Percentiles rank a stretch among this genome's conserved stretches.
phyloP scores from a whole-genome alignment of 2,888 invertebrate genomes.

The Ormyrus pomaceus region DNA sequence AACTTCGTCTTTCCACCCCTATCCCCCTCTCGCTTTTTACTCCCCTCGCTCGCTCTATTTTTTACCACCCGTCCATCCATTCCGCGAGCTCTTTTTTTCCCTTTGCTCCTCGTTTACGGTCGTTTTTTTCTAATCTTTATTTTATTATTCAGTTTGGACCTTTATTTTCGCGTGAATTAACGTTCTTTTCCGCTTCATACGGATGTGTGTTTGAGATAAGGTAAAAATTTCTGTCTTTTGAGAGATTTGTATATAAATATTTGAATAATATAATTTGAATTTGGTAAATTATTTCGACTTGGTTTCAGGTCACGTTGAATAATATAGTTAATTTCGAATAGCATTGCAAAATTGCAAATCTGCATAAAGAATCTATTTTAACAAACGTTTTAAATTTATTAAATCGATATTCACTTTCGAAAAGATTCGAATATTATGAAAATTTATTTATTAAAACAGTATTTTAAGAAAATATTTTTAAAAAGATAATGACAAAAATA shows the following conservation, averaged over 20 bases:
- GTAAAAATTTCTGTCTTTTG: no score
- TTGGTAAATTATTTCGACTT: no score
- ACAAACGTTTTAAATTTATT: not conserved
- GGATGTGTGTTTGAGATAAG: no score
- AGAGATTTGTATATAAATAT: no score
- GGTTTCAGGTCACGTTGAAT: no score
- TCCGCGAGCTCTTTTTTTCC: not conserved
- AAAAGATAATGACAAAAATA: not conserved
- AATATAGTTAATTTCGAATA: not conserved
- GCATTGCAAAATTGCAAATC: not conserved
- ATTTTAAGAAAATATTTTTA: not conserved
- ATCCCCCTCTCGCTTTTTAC: not conserved
- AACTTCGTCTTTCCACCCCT: constrained; percentile 38
- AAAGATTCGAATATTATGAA: not conserved
- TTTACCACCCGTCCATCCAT: constrained; percentile 38
- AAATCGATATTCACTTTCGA: not conserved
- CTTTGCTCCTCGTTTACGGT: no score
- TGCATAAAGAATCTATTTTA: no score
- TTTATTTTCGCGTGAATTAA: no score
- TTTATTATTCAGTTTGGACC: constrained; percentile 29
- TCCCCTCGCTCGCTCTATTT: constrained; percentile 36
- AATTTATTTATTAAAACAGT: not conserved
- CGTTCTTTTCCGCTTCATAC: no score
- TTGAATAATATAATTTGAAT: no score
- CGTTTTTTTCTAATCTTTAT: constrained; percentile 22